Evolutionary conservation across 1,140 invertebrate genomes (phyloP), one percentile per base, ranked within the genome.

Genomic region (Heliconius himera): DNA sequence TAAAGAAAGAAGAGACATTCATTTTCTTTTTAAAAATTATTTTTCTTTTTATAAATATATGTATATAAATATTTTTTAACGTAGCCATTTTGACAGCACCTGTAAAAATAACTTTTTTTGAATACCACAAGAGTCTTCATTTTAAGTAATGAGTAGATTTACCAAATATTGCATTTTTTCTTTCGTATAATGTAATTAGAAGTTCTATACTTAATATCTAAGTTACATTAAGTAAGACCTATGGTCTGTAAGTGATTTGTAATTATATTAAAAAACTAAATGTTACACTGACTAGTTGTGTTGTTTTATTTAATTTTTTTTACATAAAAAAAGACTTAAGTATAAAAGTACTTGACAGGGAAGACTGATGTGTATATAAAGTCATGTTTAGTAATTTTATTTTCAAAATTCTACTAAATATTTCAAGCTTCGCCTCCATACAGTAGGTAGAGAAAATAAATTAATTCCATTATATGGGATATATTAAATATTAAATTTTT

Each of bases 231-330:
- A 77, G 92, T 94, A 94, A 93, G 92, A 93, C 92, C 90, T 87
- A 76, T 94, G 91, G 92, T 93, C 92, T 94, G 81, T 93, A 92
- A 93, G 90, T 87, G 85, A 87, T 82, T 87, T 29, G 26, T 26
- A 66, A 26, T 22, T 60, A 11, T 60, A 60, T 60, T 60, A 51
- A 22, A 56, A 56, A 66, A 29, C 60, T 66, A 66, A 11, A 66
- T 66, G 60, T 29, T 85, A 84, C 79, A 79, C 73, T 77, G 84
- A 66, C 60, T 66, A 29, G 3, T 2, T n/a, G 20, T 29, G 3
- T 66, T 66, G 60, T 66, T 66, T 66, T 66, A 22, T 56, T 56
- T 56, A 26, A 29, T 18, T 66, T 66, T 75, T 36, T 33, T 8
- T 36, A 0, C 33, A 36, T 36, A 6, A 8, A 36, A 33, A 33